These are phyloP conservation scores for Drosophila seguyi DNA, from an alignment of 1,140 invertebrate species.

Conservation along the genomic window DNA sequence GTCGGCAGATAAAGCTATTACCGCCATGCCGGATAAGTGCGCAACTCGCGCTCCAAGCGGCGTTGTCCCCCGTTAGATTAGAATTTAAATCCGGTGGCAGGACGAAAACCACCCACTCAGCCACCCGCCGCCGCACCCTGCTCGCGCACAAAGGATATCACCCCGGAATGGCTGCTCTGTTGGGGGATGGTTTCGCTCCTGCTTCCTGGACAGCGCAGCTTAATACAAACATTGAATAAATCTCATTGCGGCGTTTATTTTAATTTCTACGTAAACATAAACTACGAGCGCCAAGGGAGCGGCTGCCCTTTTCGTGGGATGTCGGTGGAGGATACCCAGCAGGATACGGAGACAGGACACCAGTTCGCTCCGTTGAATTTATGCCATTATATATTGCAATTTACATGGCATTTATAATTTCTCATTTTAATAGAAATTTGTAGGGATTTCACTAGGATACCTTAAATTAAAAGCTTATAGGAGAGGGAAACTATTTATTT, in stretches of 20 bases:
- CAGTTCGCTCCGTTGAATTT: constrained; percentile 40
- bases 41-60: constrained; percentile 48
- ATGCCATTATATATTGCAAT: constrained; percentile 44
- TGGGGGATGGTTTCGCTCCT: constrained; percentile 48
- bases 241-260: constrained; percentile 81
- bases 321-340: constrained; percentile 33
- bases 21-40: constrained; percentile 78
- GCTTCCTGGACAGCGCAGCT: constrained; percentile 69
- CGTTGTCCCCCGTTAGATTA: constrained; percentile 72
- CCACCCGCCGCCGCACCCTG: constrained; percentile 21
- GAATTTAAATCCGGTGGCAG: constrained; percentile 75
- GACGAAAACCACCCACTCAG: constrained; percentile 15
- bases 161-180: constrained; percentile 63
- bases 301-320: constrained; percentile 13
- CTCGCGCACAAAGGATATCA: constrained; percentile 63
- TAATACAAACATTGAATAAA: constrained; percentile 84
- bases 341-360: constrained; percentile 7
- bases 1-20: constrained; percentile 83
- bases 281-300: constrained; percentile 72
- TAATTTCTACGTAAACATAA: constrained; percentile 83
- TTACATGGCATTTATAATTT: constrained; percentile 33
- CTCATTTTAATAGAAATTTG: constrained; percentile 37
- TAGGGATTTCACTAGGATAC: constrained; percentile 5
- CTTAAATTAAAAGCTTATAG: constrained; percentile 12
- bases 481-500: neutral